These are phyloP conservation scores for Macquaria ambigua DNA, from an alignment of 2,113 vertebrate species.

Conservation along the genomic window DNA sequence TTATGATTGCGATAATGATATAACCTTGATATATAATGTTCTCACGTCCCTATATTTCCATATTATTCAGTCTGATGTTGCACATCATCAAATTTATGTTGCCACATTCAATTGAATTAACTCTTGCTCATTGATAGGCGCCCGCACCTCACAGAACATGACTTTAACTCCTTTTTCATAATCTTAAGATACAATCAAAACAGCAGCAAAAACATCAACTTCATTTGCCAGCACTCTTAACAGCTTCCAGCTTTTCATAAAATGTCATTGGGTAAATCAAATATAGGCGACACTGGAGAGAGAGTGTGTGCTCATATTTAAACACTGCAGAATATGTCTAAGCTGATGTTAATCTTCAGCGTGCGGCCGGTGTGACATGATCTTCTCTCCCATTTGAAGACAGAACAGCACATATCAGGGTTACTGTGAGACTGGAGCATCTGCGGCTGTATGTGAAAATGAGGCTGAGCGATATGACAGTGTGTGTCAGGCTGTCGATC, in stretches of 20 bases:
- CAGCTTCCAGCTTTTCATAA: constrained; percentile 18
- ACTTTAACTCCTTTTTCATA: background rate
- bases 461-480: constrained; percentile 25
- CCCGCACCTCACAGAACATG: background rate
- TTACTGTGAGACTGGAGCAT: constrained; percentile 9
- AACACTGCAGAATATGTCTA: constrained; percentile 10
- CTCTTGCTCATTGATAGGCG: background rate
- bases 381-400: background rate
- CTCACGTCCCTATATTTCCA: background rate
- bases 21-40: background rate
- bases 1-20: background rate
- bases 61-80: background rate
- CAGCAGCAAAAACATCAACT: constrained; percentile 35
- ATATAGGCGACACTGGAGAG: constrained; percentile 6
- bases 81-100: background rate
- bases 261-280: constrained; percentile 32
- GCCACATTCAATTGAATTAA: background rate
- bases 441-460: constrained; percentile 27
- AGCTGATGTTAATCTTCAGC: constrained; percentile 12
- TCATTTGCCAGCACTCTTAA: constrained; percentile 8
- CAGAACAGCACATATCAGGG: background rate
- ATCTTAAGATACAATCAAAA: background rate
- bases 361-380: background rate
- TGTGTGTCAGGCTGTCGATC: constrained; percentile 29
- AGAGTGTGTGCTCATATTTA: background rate